Evolutionary conservation across 2,797 vertebrate species (phyloP).

Genomic region (Coreius guichenoti): DNA sequence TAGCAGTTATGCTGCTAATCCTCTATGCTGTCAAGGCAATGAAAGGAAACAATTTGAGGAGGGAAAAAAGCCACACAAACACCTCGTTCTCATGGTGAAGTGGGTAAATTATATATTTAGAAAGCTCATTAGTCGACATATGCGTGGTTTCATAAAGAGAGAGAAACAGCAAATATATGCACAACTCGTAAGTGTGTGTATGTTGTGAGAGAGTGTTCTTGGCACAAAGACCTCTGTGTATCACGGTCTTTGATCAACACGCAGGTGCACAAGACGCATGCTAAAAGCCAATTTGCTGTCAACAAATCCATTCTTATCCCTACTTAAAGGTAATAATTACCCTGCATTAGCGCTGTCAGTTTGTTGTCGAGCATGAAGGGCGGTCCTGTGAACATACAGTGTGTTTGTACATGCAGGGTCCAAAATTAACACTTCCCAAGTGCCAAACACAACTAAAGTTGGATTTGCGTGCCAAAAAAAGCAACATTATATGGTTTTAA

Average conservation of each 20-base stretch:
- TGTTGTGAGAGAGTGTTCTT: slow-evolving; percentile 42
- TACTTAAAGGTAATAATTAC: slow-evolving; percentile 76
- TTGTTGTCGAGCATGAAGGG: slow-evolving; percentile 62
- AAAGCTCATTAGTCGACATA: slow-evolving; percentile 69
- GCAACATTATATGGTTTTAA: slow-evolving; percentile 8
- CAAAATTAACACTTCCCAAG: slow-evolving; percentile 25
- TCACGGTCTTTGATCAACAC: slow-evolving; percentile 69
- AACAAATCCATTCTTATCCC: slow-evolving; percentile 74
- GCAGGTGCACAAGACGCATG: slow-evolving; percentile 69
- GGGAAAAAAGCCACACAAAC: slow-evolving; percentile 65
- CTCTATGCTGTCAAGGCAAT: slow-evolving; percentile 73
- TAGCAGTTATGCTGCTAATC: slow-evolving; percentile 73
- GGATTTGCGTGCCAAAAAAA: neutral
- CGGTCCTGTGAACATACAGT: slow-evolving; percentile 30
- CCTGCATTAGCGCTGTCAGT: slow-evolving; percentile 60
- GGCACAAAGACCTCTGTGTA: slow-evolving; percentile 62
- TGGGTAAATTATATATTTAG: slow-evolving; percentile 63
- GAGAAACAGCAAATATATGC: slow-evolving; percentile 54
- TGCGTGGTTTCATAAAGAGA: slow-evolving; percentile 58
- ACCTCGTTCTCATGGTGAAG: slow-evolving; percentile 60
- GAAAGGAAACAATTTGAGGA: slow-evolving; percentile 70
- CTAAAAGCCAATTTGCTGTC: slow-evolving; percentile 74
- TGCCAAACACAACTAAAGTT: neutral
- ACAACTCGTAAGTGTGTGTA: slow-evolving; percentile 34
- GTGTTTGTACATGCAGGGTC: slow-evolving; percentile 20